A percentile compares a stretch with the other conserved stretches of the same genome.
These are phyloP conservation scores for Conistra vaccinii DNA, from an alignment of 2,888 invertebrate genomes.

Conservation along the genomic window DNA sequence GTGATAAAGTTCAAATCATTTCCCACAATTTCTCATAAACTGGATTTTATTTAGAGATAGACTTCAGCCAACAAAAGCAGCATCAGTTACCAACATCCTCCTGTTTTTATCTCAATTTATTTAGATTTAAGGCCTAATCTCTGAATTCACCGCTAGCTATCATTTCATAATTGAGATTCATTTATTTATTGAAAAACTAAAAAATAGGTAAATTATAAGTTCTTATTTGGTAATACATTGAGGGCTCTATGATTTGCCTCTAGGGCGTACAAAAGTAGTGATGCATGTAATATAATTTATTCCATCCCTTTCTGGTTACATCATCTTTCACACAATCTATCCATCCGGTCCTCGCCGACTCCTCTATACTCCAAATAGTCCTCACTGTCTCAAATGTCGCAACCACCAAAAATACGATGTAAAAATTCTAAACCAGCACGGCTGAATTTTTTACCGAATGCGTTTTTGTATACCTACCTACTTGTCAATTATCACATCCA, in stretches of 20 bases:
- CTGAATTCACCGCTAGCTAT: neutral
- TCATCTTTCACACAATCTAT: neutral
- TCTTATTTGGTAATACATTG: no score
- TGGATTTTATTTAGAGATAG: neutral
- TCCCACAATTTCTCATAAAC: neutral
- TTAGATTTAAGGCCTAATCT: neutral
- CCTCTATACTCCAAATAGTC: neutral
- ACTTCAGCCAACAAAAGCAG: neutral
- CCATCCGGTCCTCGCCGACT: neutral
- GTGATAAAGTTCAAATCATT: neutral
- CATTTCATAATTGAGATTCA: no score
- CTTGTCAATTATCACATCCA: conserved; percentile 42
- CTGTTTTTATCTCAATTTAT: neutral
- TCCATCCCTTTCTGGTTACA: neutral
- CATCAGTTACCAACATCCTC: neutral
- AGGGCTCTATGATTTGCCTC: no score
- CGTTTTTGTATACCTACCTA: conserved; percentile 2
- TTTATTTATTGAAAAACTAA: no score
- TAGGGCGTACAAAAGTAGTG: no score
- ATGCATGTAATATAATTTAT: no score
- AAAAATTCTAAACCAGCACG: neutral
- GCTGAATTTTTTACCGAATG: conserved; percentile 9
- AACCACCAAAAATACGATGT: neutral
- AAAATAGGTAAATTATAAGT: no score
- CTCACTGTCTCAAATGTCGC: no score